phyloP scores from a whole-genome alignment of 2,113 vertebrate species.

The Emydocephalus ijimae region DNA sequence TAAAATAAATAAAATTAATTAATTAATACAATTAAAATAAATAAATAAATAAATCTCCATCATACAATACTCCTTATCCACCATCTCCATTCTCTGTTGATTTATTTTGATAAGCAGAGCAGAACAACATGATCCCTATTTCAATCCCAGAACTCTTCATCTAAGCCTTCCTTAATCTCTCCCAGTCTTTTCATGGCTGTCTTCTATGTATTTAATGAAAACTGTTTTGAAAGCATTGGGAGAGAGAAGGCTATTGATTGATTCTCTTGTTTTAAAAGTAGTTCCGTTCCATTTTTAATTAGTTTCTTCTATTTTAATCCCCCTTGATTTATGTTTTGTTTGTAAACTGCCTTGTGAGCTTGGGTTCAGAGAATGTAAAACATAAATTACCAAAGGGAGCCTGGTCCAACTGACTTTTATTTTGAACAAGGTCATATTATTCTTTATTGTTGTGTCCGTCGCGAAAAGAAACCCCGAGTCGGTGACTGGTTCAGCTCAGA shows the following conservation, averaged over 20 bases:
- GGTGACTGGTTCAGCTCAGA: too few species aligned
- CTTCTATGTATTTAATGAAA: neutral
- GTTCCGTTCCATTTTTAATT: neutral
- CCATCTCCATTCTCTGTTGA: neutral
- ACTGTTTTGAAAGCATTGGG: neutral
- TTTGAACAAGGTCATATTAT: neutral
- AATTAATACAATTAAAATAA: too few species aligned
- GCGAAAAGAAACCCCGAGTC: too few species aligned
- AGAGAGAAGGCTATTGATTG: neutral
- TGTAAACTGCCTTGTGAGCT: neutral
- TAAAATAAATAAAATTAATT: neutral
- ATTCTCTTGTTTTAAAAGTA: neutral
- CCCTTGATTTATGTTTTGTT: neutral
- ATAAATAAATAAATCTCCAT: neutral
- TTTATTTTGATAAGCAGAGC: neutral
- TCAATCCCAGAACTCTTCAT: neutral
- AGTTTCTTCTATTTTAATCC: neutral
- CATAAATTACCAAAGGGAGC: neutral
- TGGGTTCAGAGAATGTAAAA: neutral
- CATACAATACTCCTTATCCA: neutral
- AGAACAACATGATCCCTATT: neutral
- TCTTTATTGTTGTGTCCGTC: too few species aligned
- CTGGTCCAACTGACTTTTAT: neutral
- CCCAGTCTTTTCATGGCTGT: neutral
- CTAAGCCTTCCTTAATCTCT: neutral